Percentiles rank a stretch among this genome's conserved stretches.
Evolutionary conservation across 2,113 vertebrate genomes (phyloP).

Genomic region (Grammomys surdaster): DNA sequence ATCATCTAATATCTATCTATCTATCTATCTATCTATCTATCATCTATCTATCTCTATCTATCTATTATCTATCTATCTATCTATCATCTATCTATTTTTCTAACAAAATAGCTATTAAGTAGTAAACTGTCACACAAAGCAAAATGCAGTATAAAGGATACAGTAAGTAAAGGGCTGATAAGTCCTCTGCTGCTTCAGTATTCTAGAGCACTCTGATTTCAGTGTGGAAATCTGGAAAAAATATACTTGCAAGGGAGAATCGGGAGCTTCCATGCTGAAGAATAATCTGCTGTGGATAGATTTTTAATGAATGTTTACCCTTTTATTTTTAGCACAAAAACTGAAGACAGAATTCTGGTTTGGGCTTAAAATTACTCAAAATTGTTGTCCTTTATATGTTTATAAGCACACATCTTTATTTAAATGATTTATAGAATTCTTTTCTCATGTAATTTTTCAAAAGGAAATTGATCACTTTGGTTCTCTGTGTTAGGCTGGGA

Average conservation of each 20-base stretch:
- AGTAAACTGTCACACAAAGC: background rate
- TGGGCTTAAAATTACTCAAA: slow-evolving; percentile 11
- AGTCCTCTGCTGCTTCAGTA: background rate
- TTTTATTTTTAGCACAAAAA: slow-evolving; percentile 8
- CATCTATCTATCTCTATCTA: background rate
- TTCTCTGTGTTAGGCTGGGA: background rate
- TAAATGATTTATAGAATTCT: background rate
- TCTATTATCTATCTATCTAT: too few species aligned
- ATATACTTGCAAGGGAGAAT: background rate
- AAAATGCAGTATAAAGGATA: background rate
- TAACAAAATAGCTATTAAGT: background rate
- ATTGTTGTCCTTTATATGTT: background rate
- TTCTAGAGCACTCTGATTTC: background rate
- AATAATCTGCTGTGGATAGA: background rate
- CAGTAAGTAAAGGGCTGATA: background rate
- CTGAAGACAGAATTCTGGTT: background rate
- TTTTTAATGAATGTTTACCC: slow-evolving; percentile 9
- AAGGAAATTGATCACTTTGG: slow-evolving; percentile 49
- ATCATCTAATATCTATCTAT: background rate
- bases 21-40: background rate
- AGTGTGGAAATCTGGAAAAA: background rate
- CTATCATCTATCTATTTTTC: background rate
- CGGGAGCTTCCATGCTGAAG: background rate
- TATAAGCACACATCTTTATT: slow-evolving; percentile 7
- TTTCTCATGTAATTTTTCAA: background rate